phyloP scores from a whole-genome alignment of 2,888 invertebrate species.

The Amaurobius ferox region DNA sequence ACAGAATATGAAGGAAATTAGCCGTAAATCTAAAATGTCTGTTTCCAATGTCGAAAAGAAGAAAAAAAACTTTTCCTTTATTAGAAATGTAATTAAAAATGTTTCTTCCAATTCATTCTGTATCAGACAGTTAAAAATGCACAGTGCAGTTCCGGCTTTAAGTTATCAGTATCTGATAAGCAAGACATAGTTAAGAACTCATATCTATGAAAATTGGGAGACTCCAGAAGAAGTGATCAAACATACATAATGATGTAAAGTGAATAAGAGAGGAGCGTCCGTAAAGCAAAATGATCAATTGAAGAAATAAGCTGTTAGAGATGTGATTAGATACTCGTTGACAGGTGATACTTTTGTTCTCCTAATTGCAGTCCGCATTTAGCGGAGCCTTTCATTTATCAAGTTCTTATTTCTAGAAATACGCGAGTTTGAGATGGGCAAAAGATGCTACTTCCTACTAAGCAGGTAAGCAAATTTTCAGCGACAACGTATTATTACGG shows the following conservation, averaged over 20 bases:
- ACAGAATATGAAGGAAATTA: too few species aligned
- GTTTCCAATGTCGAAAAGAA: too few species aligned
- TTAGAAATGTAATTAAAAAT: too few species aligned
- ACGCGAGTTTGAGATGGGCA: not conserved
- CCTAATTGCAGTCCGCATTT: constrained; percentile 50
- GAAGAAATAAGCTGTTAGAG: constrained; percentile 51
- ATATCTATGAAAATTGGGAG: too few species aligned
- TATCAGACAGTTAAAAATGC: too few species aligned
- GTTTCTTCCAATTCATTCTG: too few species aligned
- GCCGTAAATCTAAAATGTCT: too few species aligned
- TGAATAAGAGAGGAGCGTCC: not conserved
- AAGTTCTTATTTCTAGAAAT: constrained; percentile 34
- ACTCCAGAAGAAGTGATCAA: not conserved
- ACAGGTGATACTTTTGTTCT: constrained; percentile 54
- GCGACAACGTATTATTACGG: constrained; percentile 44
- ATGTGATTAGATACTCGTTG: constrained; percentile 52
- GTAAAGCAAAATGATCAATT: constrained; percentile 40
- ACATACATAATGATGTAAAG: constrained; percentile 9
- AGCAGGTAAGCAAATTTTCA: constrained; percentile 17
- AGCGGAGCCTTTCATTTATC: constrained; percentile 43
- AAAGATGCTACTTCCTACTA: not conserved
- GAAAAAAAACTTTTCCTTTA: too few species aligned
- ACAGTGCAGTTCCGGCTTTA: too few species aligned
- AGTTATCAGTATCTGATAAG: too few species aligned
- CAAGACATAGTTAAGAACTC: too few species aligned